Conservation (phyloP, 1,140 invertebrate genomes). For the Drosophila aff. region DNA sequence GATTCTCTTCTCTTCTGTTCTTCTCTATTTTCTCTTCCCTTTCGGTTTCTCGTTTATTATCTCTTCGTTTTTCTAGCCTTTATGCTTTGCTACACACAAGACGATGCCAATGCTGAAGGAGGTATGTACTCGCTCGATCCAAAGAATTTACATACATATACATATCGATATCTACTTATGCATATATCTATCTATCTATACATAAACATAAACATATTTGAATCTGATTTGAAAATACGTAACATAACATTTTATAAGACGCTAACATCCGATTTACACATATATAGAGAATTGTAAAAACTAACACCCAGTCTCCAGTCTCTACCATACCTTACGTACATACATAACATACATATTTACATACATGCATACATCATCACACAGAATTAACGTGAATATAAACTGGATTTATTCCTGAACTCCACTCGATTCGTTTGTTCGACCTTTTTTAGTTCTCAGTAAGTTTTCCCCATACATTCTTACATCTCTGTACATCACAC, state of each 20-base stretch:
- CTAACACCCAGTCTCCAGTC: constrained; percentile 15
- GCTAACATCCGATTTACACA: constrained; percentile 29
- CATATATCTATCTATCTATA: constrained; percentile 24
- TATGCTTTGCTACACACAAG: constrained; percentile 96
- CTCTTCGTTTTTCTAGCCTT: constrained; percentile 89
- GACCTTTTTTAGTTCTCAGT: not conserved
- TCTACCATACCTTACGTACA: constrained; percentile 16
- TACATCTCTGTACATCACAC: constrained; percentile 31
- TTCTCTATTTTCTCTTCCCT: constrained; percentile 71
- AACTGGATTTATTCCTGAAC: constrained; percentile 7
- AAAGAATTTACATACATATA: constrained; percentile 46
- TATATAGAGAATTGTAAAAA: constrained; percentile 27
- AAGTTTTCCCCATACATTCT: constrained; percentile 6
- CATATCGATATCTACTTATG: constrained; percentile 41
- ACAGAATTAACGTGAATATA: constrained; percentile 15
- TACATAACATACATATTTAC: constrained; percentile 28
- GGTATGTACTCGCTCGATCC: constrained; percentile 88
- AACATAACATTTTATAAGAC: constrained; percentile 30
- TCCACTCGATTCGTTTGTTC: constrained; percentile 18
- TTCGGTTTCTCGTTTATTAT: constrained; percentile 71
- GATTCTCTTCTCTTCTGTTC: constrained; percentile 72
- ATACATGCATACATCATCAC: constrained; percentile 46
- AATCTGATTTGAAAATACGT: constrained; percentile 32
- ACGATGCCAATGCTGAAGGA: constrained; percentile 95
- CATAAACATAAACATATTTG: constrained; percentile 13